These are phyloP conservation scores for Kobus ellipsiprymnus DNA, from an alignment of 2,113 vertebrate species.

Conservation along the genomic window DNA sequence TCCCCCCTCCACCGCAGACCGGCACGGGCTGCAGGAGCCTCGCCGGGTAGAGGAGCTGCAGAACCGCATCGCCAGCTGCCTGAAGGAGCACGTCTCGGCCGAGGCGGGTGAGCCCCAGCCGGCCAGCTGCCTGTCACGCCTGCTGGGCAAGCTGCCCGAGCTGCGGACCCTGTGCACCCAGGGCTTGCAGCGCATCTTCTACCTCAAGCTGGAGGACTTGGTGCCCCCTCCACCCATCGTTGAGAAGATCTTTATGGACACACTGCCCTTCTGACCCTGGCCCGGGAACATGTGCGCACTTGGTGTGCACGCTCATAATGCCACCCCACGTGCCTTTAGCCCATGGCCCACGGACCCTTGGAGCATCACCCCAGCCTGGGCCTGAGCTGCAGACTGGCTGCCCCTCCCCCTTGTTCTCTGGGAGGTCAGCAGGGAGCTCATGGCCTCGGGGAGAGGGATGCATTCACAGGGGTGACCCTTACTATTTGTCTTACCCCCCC, in stretches of 20 bases:
- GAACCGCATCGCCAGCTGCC: constrained; percentile 90
- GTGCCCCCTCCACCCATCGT: constrained; percentile 93
- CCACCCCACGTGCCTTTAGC: constrained; percentile 70
- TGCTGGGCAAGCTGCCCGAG: constrained; percentile 93
- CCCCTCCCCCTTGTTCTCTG: not conserved
- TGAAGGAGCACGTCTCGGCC: constrained; percentile 90
- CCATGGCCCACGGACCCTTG: constrained; percentile 3
- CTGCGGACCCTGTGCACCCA: constrained; percentile 94
- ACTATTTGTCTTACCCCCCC: constrained; percentile 39
- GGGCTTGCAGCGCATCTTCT: constrained; percentile 96
- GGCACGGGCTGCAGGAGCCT: constrained; percentile 92
- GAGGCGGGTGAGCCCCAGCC: constrained; percentile 77
- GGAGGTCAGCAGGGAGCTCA: not conserved
- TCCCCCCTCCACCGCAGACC: constrained; percentile 77
- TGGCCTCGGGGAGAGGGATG: not conserved
- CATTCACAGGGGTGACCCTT: constrained; percentile 29
- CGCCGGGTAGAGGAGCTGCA: constrained; percentile 93
- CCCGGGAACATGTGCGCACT: not conserved
- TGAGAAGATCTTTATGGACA: constrained; percentile 97
- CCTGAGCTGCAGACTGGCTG: not conserved
- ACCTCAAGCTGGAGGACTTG: constrained; percentile 94
- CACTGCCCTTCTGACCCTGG: constrained; percentile 88
- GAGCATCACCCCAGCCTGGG: not conserved
- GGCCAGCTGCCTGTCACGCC: constrained; percentile 89
- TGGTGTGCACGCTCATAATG: not conserved